These are phyloP conservation scores for Sminthurides bifidus DNA, from an alignment of 1,140 invertebrate genomes.

Conservation along the genomic window DNA sequence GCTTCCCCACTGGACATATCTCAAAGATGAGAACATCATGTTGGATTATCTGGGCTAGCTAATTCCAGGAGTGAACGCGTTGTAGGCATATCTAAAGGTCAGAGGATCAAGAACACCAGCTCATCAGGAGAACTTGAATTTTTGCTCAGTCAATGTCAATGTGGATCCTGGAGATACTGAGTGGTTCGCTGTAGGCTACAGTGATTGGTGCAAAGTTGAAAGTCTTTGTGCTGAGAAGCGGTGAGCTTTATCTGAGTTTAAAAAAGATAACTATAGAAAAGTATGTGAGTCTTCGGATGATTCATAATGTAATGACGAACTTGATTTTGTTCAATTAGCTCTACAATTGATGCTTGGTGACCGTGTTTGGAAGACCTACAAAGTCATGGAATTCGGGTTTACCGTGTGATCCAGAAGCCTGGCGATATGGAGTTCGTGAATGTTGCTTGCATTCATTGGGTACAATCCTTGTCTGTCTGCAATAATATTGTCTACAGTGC, in stretches of 20 bases:
- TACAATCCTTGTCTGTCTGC: conserved; percentile 41
- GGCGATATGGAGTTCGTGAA: conserved; percentile 47
- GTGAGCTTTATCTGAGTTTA: background rate
- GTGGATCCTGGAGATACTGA: conserved; percentile 49
- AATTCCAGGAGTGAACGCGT: conserved; percentile 46
- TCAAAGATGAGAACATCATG: conserved; percentile 38
- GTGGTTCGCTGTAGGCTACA: conserved; percentile 46
- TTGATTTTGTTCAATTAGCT: background rate
- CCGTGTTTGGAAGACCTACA: conserved; percentile 42
- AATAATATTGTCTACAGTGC: conserved; percentile 52
- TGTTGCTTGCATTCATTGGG: conserved; percentile 46
- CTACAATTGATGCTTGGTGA: conserved; percentile 39
- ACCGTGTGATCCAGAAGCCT: conserved; percentile 46
- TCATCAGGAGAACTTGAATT: conserved; percentile 48
- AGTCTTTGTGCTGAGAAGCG: conserved; percentile 40
- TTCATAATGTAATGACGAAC: background rate
- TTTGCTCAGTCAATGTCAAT: conserved; percentile 46
- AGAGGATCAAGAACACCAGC: conserved; percentile 37
- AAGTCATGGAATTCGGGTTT: conserved; percentile 43
- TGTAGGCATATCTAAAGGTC: conserved; percentile 47
- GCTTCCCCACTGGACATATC: conserved; percentile 43
- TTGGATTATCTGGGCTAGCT: conserved; percentile 45
- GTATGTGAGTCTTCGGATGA: background rate
- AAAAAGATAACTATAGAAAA: background rate
- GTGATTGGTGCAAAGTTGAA: conserved; percentile 44